Evolutionary conservation across 2,888 invertebrate genomes (phyloP), one percentile per base, ranked within the genome.

Genomic region (Drosophila hawaiiensis): DNA sequence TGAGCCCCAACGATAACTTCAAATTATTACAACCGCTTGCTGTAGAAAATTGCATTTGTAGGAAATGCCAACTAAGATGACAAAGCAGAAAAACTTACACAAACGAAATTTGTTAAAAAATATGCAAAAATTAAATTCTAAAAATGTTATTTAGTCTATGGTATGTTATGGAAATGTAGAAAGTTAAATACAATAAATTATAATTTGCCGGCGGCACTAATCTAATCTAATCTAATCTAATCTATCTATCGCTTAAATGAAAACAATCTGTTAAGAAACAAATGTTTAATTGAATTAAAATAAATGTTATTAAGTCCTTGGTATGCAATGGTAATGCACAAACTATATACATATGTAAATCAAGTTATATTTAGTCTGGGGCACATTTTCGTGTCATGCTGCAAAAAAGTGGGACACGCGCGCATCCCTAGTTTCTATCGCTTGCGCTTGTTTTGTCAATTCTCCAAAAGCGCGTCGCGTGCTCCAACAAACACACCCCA

Each of bases 381-480:
- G 16, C 16, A 16, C 5, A 41, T 29, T 29, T 41, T 39, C 16
- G 28, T 41, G 28, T 2, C 41, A 16, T 41, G 29, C 22, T 41
- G 22, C 4, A 31, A 41, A 22, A 22, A 31, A 16, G 16, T 41
- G 16, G 2, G 29, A 22, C 58, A 58, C 58, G 58, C 31, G 3
- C 22, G n/a, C 58, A 58, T 43, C 58, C 31, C 58, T 25, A 31
- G 55, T 80, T 68, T 82, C 69, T 79, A 80, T 79, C 63, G 74
- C 55, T 76, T 76, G 66, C 78, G 83, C 88, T 82, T 85, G 88
- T 87, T 90, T 84, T 87, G 82, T 87, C 85, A 89, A 85, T 82
- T 84, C 88, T 84, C 85, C 82, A 84, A 88, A 80, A 74, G 77
- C 85, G 80, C 83, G 88, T 82, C 83, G 88, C 82, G 84, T 82